These are phyloP conservation scores for Ecdyonurus torrentis DNA, from an alignment of 2,888 invertebrate species.

Conservation along the genomic window DNA sequence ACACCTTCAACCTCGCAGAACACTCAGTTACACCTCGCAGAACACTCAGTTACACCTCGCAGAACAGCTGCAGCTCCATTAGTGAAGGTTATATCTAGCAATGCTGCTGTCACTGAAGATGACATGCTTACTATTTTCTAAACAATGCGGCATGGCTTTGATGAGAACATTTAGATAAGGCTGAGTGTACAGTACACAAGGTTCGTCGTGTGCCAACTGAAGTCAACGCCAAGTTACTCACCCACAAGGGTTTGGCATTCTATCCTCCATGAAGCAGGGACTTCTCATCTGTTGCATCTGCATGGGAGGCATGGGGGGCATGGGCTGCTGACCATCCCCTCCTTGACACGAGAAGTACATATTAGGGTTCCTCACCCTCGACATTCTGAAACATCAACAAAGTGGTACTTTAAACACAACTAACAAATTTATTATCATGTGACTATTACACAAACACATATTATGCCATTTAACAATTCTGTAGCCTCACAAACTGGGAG, in stretches of 20 bases:
- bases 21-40: too few relatives aligned
- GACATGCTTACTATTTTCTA: background rate
- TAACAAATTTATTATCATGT: background rate
- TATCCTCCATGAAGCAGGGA: constrained; percentile 20
- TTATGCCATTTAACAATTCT: too few relatives aligned
- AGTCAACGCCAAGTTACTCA: constrained; percentile 13
- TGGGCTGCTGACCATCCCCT: constrained; percentile 11
- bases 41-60: background rate
- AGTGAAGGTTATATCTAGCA: too few relatives aligned
- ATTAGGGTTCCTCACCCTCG: constrained; percentile 20
- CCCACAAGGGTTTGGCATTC: constrained; percentile 16
- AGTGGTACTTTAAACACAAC: background rate
- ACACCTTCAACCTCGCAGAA: too few relatives aligned
- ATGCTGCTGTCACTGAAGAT: background rate
- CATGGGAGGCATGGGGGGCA: background rate
- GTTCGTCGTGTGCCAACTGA: background rate
- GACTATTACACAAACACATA: too few relatives aligned
- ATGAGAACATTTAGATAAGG: background rate
- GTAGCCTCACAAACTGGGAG: too few relatives aligned
- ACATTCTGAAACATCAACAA: constrained; percentile 17
- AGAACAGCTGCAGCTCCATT: background rate
- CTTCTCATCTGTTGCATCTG: constrained; percentile 17
- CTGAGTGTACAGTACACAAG: background rate
- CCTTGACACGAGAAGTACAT: constrained; percentile 21
- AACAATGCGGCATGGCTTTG: background rate